Evolutionary conservation across 2,797 vertebrate species (phyloP).

Genomic region (Mormyrus proboscirostris): DNA sequence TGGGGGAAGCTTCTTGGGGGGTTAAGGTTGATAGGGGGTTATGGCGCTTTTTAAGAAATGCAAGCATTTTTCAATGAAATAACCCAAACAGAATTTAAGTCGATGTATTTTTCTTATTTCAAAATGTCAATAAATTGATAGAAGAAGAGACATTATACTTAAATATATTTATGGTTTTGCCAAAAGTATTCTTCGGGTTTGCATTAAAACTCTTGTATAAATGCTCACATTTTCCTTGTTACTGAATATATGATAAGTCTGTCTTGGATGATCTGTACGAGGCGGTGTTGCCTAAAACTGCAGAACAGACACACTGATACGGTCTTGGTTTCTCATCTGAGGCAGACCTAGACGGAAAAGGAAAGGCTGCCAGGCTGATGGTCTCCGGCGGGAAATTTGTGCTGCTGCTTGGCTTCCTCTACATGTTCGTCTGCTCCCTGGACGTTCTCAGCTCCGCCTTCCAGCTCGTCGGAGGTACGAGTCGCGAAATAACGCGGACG

Average conservation of each 20-base stretch:
- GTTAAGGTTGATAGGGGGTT: no score
- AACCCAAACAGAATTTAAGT: background rate
- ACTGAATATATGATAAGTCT: background rate
- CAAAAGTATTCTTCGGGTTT: background rate
- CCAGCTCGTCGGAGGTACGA: slow-evolving; percentile 85
- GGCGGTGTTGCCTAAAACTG: background rate
- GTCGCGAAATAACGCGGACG: background rate
- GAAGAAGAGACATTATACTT: background rate
- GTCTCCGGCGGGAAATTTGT: slow-evolving; percentile 61
- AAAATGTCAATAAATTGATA: background rate
- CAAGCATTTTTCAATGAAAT: background rate
- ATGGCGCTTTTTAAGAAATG: background rate
- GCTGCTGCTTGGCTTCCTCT: slow-evolving; percentile 75
- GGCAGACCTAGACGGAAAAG: slow-evolving; percentile 71
- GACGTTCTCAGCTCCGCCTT: slow-evolving; percentile 90
- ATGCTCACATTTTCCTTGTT: background rate
- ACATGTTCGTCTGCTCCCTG: slow-evolving; percentile 89
- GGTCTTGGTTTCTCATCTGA: background rate
- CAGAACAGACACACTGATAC: background rate
- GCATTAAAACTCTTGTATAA: background rate
- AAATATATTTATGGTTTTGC: background rate
- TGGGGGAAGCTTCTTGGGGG: background rate
- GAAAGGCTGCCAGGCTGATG: slow-evolving; percentile 67
- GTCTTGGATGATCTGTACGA: background rate
- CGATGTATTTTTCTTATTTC: background rate